phyloP scores from a whole-genome alignment of 2,797 vertebrate species.

The Crenichthys baileyi region DNA sequence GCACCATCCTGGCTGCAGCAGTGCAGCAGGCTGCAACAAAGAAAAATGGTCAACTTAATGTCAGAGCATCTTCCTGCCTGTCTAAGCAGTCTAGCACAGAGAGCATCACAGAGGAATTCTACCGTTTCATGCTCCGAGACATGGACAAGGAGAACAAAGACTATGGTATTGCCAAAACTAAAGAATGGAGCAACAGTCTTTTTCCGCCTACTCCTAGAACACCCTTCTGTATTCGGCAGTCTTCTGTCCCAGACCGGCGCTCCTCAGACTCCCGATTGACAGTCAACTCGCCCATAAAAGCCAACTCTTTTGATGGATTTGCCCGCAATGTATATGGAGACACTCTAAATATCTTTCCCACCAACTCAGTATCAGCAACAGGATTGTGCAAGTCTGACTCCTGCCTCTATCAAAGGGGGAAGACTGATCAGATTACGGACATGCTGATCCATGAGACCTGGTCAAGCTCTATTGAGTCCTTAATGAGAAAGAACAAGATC shows the following conservation, averaged over 20 bases:
- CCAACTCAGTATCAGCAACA: slow-evolving; percentile 80
- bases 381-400: slow-evolving; percentile 97
- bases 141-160: slow-evolving; percentile 92
- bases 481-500: slow-evolving; percentile 99
- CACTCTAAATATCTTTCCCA: slow-evolving; percentile 84
- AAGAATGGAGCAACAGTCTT: slow-evolving; percentile 89
- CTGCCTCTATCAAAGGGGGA: slow-evolving; percentile 90
- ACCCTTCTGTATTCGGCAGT: slow-evolving; percentile 91
- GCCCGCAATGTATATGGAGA: slow-evolving; percentile 86
- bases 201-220: slow-evolving; percentile 85
- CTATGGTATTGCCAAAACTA: slow-evolving; percentile 81
- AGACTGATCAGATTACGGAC: slow-evolving; percentile 91
- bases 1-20: slow-evolving; percentile 90
- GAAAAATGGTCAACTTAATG: slow-evolving; percentile 90
- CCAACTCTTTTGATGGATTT: slow-evolving; percentile 95
- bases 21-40: slow-evolving; percentile 90
- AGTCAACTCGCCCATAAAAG: slow-evolving; percentile 91
- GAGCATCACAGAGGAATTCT: slow-evolving; percentile 98
- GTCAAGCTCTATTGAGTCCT: slow-evolving; percentile 94
- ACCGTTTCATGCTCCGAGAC: slow-evolving; percentile 94
- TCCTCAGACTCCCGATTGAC: slow-evolving; percentile 88
- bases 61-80: slow-evolving; percentile 87
- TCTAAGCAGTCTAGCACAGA: slow-evolving; percentile 99
- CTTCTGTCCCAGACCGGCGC: slow-evolving; percentile 89
- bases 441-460: slow-evolving; percentile 97